These are phyloP conservation scores for Akabosia matsudoensis DNA, from an alignment of 1,140 invertebrate species.

Conservation along the genomic window DNA sequence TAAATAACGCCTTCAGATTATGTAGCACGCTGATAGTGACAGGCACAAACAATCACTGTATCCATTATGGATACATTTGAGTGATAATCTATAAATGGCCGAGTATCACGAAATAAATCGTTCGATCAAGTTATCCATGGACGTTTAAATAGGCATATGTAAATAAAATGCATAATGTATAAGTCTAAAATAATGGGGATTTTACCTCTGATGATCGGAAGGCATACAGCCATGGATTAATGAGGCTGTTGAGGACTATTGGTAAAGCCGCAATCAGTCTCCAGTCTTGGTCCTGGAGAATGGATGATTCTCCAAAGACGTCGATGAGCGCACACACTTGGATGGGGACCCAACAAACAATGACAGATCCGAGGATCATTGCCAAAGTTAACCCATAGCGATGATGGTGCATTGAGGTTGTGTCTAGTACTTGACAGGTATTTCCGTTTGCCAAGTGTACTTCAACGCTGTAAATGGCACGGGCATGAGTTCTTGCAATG, in stretches of 20 bases:
- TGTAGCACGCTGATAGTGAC: too few relatives aligned
- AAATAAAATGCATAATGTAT: neutral
- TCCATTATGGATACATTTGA: too few relatives aligned
- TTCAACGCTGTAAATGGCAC: slow-evolving; percentile 65
- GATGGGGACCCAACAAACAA: slow-evolving; percentile 63
- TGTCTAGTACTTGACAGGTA: neutral
- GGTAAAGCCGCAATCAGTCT: slow-evolving; percentile 54
- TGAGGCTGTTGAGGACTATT: slow-evolving; percentile 60
- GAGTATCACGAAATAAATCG: too few relatives aligned
- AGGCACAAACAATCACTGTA: too few relatives aligned
- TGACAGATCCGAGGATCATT: slow-evolving; percentile 62
- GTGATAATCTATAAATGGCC: too few relatives aligned
- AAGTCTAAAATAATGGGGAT: neutral
- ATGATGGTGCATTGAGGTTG: slow-evolving; percentile 38
- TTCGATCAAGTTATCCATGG: too few relatives aligned
- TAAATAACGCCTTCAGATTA: neutral
- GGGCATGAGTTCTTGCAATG: slow-evolving; percentile 62
- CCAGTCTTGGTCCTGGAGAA: slow-evolving; percentile 29
- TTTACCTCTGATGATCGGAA: slow-evolving; percentile 63
- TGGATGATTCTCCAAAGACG: slow-evolving; percentile 34
- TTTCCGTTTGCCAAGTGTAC: slow-evolving; percentile 56
- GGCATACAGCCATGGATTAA: slow-evolving; percentile 67
- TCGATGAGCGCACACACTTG: slow-evolving; percentile 55
- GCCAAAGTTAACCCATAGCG: slow-evolving; percentile 64
- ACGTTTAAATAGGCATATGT: too few relatives aligned